These are phyloP conservation scores for Leptoteleia sp. DNA, from an alignment of 1,140 invertebrate genomes.

Conservation along the genomic window DNA sequence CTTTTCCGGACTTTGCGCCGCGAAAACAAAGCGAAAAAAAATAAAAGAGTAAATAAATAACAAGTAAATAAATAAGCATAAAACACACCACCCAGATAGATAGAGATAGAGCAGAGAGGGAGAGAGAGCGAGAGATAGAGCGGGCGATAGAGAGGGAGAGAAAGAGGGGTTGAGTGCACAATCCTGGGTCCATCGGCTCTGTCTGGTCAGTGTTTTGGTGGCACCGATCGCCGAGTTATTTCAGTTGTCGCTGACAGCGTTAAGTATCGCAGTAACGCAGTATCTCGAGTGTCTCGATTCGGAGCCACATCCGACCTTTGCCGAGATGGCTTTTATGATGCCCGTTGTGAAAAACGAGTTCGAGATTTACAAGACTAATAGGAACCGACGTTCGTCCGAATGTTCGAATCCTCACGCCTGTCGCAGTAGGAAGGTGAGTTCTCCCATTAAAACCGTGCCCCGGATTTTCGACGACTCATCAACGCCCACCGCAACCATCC, in stretches of 20 bases:
- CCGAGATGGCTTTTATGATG: constrained; percentile 95
- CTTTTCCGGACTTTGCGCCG: no score
- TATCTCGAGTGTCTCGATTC: constrained; percentile 7
- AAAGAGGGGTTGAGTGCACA: constrained; percentile 2
- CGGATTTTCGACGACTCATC: constrained; percentile 8
- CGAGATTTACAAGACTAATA: constrained; percentile 93
- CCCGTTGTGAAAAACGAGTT: constrained; percentile 95
- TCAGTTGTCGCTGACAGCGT: constrained; percentile 11
- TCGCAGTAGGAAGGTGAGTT: constrained; percentile 86
- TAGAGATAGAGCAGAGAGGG: no score
- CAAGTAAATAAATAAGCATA: no score
- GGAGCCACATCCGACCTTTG: constrained; percentile 7
- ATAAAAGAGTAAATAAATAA: neutral
- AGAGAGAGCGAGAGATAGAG: no score
- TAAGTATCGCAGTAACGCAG: no score
- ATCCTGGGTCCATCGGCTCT: constrained; percentile 14
- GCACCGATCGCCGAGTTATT: constrained; percentile 31
- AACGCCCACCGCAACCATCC: no score
- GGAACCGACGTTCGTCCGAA: constrained; percentile 87
- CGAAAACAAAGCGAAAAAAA: neutral
- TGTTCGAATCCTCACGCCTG: constrained; percentile 86
- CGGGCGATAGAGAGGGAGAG: neutral
- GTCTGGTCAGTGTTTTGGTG: constrained; percentile 14
- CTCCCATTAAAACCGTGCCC: neutral
- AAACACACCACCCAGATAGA: no score